Conservation (phyloP, 2,888 invertebrate genomes). For the Clivina fossor region DNA sequence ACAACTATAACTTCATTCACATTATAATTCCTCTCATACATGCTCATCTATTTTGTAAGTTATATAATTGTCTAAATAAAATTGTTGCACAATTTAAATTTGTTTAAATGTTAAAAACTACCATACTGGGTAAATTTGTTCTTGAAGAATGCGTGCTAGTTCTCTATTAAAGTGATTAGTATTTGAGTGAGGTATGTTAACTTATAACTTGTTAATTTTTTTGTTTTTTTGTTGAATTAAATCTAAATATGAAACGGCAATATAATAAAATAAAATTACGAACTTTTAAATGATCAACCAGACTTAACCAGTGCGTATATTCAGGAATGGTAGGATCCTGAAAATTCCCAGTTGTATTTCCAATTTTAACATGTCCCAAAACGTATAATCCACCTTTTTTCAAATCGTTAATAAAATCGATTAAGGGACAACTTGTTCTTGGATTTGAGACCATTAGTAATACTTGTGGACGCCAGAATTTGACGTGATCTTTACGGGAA, state of each 20-base stretch:
- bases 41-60: too few relatives aligned
- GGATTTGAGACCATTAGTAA: conserved; percentile 90
- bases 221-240: too few relatives aligned
- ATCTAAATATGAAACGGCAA: too few relatives aligned
- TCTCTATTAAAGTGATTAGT: too few relatives aligned
- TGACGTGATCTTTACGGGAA: conserved; percentile 95
- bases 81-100: neutral
- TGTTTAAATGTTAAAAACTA: too few relatives aligned
- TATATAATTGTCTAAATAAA: neutral
- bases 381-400: conserved; percentile 93
- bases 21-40: too few relatives aligned
- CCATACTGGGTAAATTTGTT: too few relatives aligned
- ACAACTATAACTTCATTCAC: too few relatives aligned
- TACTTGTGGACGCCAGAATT: conserved; percentile 99
- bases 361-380: conserved; percentile 80
- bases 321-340: conserved; percentile 75
- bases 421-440: conserved; percentile 84
- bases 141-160: too few relatives aligned
- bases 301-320: conserved; percentile 84
- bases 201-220: too few relatives aligned
- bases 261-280: too few relatives aligned
- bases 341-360: conserved; percentile 56
- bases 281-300: conserved; percentile 93
- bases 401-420: conserved; percentile 96
- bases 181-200: too few relatives aligned